These are phyloP conservation scores for Laupala kohalensis DNA, from an alignment of 1,140 invertebrate genomes.

Conservation along the genomic window DNA sequence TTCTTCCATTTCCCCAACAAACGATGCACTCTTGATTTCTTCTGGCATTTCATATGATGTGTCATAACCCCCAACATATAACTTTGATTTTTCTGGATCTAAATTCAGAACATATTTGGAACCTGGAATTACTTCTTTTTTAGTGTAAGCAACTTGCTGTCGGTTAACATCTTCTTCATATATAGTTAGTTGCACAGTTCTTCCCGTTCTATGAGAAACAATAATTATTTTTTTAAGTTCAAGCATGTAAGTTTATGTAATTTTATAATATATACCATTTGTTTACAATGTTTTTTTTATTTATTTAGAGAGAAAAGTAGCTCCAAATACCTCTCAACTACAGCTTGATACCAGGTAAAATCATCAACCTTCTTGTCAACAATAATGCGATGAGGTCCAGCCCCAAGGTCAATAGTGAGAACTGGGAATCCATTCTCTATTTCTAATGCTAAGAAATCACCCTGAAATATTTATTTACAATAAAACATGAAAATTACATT, in stretches of 20 bases:
- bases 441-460: conserved; percentile 89
- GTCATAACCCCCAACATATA: conserved; percentile 85
- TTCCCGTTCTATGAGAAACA: conserved; percentile 54
- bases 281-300: too few relatives aligned
- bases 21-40: conserved; percentile 54
- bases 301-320: neutral
- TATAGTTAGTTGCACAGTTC: conserved; percentile 68
- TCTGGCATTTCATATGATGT: conserved; percentile 50
- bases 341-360: conserved; percentile 74
- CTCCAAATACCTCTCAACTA: conserved; percentile 58
- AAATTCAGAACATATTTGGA: conserved; percentile 71
- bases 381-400: conserved; percentile 60
- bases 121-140: conserved; percentile 50
- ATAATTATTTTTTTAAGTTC: neutral
- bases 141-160: conserved; percentile 35
- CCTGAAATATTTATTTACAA: conserved; percentile 32
- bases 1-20: conserved; percentile 83
- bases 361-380: conserved; percentile 66
- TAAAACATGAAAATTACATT: neutral
- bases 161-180: conserved; percentile 54
- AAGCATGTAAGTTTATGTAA: neutral
- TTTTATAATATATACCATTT: neutral
- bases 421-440: conserved; percentile 77
- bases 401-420: conserved; percentile 76
- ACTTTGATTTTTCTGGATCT: conserved; percentile 65